Evolutionary conservation across 2,888 invertebrate genomes (phyloP), one percentile per base, ranked within the genome.

Genomic region (Diaphora mendica): DNA sequence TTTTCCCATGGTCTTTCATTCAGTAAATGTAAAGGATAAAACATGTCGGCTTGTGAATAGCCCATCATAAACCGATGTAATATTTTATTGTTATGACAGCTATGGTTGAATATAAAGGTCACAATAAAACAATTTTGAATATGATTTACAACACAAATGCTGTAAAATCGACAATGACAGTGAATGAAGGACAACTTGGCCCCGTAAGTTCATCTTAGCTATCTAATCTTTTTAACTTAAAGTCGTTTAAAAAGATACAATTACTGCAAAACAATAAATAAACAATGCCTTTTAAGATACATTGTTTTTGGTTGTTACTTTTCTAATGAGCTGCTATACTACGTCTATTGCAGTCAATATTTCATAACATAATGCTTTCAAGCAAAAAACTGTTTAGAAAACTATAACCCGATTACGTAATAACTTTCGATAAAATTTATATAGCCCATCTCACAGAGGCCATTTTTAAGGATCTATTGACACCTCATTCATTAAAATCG

Each of bases 1-100:
- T 35, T 65, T 65, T 35, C n/a, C 23, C 33, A 59, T 39, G 68
- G 59, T 35, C 39, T 35, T 55, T n/a, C 68, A 35, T 30, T 20
- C 51, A 55, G 3, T 59, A 26, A 75, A 74, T 70, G 59, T 74
- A 83, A 81, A 81, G 67, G 70, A 64, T 69, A 68, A 67, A 79
- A 76, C 74, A 77, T 74, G 64, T 74, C 39, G 17, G 39, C 13
- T 65, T 17, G 68, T 80, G 76, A 71, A 78, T 72, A 35, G 67
- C 26, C 68, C 72, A 68, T 71, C 77, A 78, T 73, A 82, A 74
- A 82, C 70, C 73, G 76, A 73, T 68, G 71, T 71, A 62, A 48
- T 74, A 68, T 51, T 70, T 71, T 78, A 78, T 80, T 71, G 68
- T 76, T 71, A 74, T 65, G 68, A 62, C 30, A 62, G 15, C 2